Evolutionary conservation across 2,888 invertebrate species (phyloP), one percentile per base, ranked within the genome.

Genomic region (Megamerina dolium): DNA sequence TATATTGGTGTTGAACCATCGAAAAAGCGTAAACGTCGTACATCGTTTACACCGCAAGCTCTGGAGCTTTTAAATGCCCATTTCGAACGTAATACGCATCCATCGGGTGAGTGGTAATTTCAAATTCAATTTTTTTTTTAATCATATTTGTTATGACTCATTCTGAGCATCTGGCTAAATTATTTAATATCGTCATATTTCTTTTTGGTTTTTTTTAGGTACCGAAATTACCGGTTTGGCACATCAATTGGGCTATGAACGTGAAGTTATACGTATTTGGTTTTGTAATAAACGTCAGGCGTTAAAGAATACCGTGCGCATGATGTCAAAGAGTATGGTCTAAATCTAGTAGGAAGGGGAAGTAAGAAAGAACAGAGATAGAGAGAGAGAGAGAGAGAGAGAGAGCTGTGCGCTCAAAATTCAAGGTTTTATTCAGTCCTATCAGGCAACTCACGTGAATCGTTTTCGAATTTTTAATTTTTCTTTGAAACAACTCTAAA

Each of bases 261-360:
- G 96, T 41, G 96, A 97, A 76, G 96, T 96, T 40, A 95, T 97
- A 63, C 78, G 96, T 72, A 96, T 97, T 74, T 97, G 97, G 96
- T 97, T 97, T 75, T 97, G 96, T 75, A 97, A 97, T 75, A 96
- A 96, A 74, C 80, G 96, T 43, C 96, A 97, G 73, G 94, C 96
- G 2, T 77, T 96, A 55, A 96, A 96, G 73, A 96, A 96, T 70
- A 94, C 95, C n/a, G 93, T 94, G 53, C 79, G 90, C 61, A 88
- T 90, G 89, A 90, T 90, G 88, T 87, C 87, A 40, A 87, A 87
- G 74, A 84, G 86, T 57, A 83, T 85, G 81, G 83, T 84, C 56
- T 84, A 81, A 75, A 59, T 14, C 3, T 23, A 10, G 17, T 9
- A 10, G n/a, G n/a, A n/a, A n/a, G n/a, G n/a, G n/a, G n/a, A n/a